Evolutionary conservation across 1,140 invertebrate species (phyloP).

Genomic region (Dendrolimus kikuchii): DNA sequence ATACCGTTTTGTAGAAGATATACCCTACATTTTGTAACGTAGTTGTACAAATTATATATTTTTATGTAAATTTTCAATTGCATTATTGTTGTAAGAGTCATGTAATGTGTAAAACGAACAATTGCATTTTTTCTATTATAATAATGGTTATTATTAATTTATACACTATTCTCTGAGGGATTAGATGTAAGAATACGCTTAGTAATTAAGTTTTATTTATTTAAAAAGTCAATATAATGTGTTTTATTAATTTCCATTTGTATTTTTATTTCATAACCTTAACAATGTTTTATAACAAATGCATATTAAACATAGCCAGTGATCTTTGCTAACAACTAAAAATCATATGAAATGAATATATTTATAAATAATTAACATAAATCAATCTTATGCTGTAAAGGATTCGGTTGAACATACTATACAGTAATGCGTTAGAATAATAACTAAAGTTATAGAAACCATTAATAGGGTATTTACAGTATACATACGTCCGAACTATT

Average conservation of each 20-base stretch:
- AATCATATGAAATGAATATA: no score
- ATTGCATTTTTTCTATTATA: slow-evolving; percentile 48
- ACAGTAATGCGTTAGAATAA: no score
- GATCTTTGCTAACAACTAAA: no score
- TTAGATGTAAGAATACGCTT: slow-evolving; percentile 60
- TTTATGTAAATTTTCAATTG: slow-evolving; percentile 4
- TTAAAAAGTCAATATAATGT: slow-evolving; percentile 70
- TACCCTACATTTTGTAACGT: no score
- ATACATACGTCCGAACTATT: no score
- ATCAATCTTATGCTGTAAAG: no score
- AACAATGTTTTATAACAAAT: neutral
- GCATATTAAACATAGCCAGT: neutral
- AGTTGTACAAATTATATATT: no score
- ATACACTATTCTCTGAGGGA: slow-evolving; percentile 33
- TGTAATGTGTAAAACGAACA: slow-evolving; percentile 13
- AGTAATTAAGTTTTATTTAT: slow-evolving; percentile 65
- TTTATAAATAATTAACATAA: no score
- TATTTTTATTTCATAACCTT: slow-evolving; percentile 24
- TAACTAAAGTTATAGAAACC: no score
- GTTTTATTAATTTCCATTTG: slow-evolving; percentile 57
- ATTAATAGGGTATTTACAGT: no score
- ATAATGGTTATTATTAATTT: slow-evolving; percentile 30
- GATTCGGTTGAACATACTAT: no score
- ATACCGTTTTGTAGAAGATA: slow-evolving; percentile 5
- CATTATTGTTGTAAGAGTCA: slow-evolving; percentile 14